Evolutionary conservation across 2,113 vertebrate species (phyloP).

Genomic region (Xerus inauris): DNA sequence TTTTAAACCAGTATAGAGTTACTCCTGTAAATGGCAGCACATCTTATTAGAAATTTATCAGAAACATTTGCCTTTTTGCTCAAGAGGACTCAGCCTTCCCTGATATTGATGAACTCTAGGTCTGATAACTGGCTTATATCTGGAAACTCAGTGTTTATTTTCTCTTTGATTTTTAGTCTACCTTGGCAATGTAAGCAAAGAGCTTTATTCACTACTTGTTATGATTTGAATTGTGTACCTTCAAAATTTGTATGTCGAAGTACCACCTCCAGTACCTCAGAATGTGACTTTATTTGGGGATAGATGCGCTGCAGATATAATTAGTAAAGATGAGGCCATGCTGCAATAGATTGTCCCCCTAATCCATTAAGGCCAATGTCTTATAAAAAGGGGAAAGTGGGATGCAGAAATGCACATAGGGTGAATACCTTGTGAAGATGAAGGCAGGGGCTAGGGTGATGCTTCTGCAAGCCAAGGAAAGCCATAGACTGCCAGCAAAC

Average conservation of each 20-base stretch:
- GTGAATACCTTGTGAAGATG: not conserved
- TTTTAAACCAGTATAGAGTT: not conserved
- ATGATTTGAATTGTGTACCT: not conserved
- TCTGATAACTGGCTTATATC: not conserved
- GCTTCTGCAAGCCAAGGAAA: not conserved
- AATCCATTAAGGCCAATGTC: not conserved
- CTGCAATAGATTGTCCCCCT: not conserved
- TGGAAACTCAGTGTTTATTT: not conserved
- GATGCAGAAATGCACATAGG: not conserved
- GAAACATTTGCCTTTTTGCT: not conserved
- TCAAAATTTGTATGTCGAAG: not conserved
- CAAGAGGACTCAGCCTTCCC: not conserved
- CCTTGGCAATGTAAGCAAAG: not conserved
- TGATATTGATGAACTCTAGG: not conserved
- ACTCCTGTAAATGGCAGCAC: not conserved
- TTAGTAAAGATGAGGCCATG: not conserved
- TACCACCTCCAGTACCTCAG: not conserved
- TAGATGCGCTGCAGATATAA: not conserved
- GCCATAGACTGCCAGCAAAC: not conserved
- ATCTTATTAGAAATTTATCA: not conserved
- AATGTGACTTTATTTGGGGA: constrained; percentile 9
- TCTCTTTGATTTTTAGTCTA: not conserved
- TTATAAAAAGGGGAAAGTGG: not conserved
- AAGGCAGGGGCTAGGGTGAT: not conserved
- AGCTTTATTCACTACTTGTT: not conserved